Evolutionary conservation across 2,113 vertebrate genomes (phyloP).

Genomic region (Actenoides lindsayi): DNA sequence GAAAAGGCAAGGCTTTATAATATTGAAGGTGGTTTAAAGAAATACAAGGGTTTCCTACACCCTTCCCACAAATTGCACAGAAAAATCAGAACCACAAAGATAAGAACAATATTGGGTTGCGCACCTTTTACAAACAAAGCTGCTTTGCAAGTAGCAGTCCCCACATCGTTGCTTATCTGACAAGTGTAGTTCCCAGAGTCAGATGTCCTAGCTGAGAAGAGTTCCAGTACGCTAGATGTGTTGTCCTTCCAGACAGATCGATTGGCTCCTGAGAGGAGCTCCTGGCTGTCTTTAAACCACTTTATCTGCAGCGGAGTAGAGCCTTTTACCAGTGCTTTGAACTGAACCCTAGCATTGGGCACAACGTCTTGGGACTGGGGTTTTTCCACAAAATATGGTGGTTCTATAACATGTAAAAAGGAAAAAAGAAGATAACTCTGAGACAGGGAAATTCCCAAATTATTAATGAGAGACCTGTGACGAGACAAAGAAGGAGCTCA

Average conservation of each 20-base stretch:
- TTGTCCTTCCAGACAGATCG: conserved; percentile 90
- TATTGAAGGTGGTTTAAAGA: neutral
- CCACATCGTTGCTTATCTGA: conserved; percentile 95
- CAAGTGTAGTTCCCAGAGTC: conserved; percentile 93
- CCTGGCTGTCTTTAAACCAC: conserved; percentile 96
- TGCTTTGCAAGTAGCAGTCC: conserved; percentile 86
- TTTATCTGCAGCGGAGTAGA: conserved; percentile 90
- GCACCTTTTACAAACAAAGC: conserved; percentile 96
- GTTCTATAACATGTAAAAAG: conserved; percentile 79
- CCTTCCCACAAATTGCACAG: neutral
- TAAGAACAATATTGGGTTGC: neutral
- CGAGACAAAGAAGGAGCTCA: conserved; percentile 44
- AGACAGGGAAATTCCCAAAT: neutral
- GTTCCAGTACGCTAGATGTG: conserved; percentile 87
- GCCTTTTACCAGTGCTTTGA: conserved; percentile 88
- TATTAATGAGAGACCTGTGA: neutral
- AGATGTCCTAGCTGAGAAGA: conserved; percentile 88
- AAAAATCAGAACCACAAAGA: neutral
- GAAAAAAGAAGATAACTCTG: conserved; percentile 24
- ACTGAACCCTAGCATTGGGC: conserved; percentile 88
- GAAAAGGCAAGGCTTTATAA: conserved; percentile 3
- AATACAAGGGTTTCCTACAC: neutral
- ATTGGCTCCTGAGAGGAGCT: conserved; percentile 84
- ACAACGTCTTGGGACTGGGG: conserved; percentile 90
- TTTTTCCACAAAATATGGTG: conserved; percentile 91